Percentiles rank a stretch among this genome's conserved stretches.
phyloP scores from a whole-genome alignment of 2,888 invertebrate species.

The Apocheima hispidaria region DNA sequence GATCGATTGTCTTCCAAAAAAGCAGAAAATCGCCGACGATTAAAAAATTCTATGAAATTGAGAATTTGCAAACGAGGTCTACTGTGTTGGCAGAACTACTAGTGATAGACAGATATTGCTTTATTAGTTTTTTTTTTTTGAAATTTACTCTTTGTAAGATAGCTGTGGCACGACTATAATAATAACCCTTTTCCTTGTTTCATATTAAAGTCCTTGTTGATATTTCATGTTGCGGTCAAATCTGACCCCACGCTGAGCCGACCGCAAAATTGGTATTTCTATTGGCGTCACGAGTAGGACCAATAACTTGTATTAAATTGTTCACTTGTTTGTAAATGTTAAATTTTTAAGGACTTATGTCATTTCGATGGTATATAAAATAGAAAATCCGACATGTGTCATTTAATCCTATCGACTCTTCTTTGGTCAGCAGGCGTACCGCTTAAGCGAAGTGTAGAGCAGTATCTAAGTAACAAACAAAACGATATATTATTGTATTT shows the following conservation, averaged over 20 bases:
- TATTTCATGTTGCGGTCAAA: constrained; percentile 4
- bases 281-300: constrained; percentile 4
- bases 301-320: constrained; percentile 2
- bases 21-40: too few relatives aligned
- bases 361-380: constrained; percentile 26
- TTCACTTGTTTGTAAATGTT: constrained; percentile 25
- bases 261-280: constrained; percentile 20
- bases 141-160: too few relatives aligned
- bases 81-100: too few relatives aligned
- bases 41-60: too few relatives aligned
- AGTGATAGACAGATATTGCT: too few relatives aligned
- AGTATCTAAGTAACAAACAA: constrained; percentile 10
- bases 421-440: constrained; percentile 49
- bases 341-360: constrained; percentile 29
- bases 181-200: too few relatives aligned
- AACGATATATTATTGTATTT: neutral
- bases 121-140: too few relatives aligned
- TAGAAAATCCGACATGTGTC: constrained; percentile 61
- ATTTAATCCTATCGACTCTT: constrained; percentile 62
- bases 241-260: constrained; percentile 8
- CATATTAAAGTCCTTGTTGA: neutral
- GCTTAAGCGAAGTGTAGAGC: neutral
- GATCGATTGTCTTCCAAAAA: too few relatives aligned
- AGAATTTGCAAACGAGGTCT: too few relatives aligned
- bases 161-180: too few relatives aligned